phyloP scores from a whole-genome alignment of 2,113 vertebrate species.

The Tachysurus fulvidraco region DNA sequence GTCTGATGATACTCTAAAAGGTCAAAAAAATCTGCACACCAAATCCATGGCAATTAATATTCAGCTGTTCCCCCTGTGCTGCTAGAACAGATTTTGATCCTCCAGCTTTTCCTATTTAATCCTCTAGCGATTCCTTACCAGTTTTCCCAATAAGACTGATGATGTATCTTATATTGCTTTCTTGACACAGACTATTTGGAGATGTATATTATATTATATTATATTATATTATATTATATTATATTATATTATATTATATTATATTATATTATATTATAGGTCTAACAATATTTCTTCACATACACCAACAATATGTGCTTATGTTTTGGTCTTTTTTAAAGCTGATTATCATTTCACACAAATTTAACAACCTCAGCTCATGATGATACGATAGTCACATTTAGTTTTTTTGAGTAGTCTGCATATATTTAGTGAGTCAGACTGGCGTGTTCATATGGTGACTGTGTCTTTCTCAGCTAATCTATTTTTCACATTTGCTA shows the following conservation, averaged over 20 bases:
- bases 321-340: neutral
- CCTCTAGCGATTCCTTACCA: neutral
- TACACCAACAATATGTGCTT: neutral
- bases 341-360: neutral
- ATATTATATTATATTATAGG: neutral
- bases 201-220: neutral
- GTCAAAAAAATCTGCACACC: neutral
- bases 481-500: conserved; percentile 3
- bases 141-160: neutral
- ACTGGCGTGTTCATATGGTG: neutral
- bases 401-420: neutral
- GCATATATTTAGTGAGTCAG: conserved; percentile 8
- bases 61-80: neutral
- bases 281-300: neutral
- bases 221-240: neutral
- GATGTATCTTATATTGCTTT: too few species aligned
- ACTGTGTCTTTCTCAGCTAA: conserved; percentile 7
- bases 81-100: neutral
- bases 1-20: neutral
- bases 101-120: neutral
- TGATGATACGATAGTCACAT: conserved; percentile 3
- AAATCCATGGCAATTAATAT: neutral
- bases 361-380: neutral
- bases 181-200: neutral
- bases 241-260: neutral